Evolutionary conservation across 2,797 vertebrate species (phyloP).

Genomic region (Mormyrops attenuatus): DNA sequence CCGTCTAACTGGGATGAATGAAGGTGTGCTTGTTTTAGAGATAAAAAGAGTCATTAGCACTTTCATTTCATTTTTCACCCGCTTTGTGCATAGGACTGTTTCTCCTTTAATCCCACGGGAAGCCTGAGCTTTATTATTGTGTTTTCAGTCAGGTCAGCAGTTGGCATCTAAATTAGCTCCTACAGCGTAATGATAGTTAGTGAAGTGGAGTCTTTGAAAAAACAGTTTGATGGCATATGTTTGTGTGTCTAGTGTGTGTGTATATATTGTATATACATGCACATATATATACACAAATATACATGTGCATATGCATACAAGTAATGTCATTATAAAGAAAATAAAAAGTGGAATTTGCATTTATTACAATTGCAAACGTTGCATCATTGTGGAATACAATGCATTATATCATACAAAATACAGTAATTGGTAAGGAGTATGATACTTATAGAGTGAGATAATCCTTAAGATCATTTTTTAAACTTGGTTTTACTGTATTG

Average conservation of each 20-base stretch:
- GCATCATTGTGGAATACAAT: neutral
- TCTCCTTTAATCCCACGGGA: slow-evolving; percentile 24
- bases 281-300: neutral
- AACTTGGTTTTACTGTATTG: neutral
- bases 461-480: neutral
- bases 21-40: slow-evolving; percentile 39
- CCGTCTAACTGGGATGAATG: slow-evolving; percentile 46
- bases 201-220: neutral
- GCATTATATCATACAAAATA: neutral
- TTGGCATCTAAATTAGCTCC: slow-evolving; percentile 25
- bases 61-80: slow-evolving; percentile 33
- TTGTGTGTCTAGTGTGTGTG: neutral
- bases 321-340: neutral
- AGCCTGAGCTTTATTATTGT: slow-evolving; percentile 17
- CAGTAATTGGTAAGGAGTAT: neutral
- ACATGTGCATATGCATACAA: neutral
- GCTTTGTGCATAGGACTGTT: slow-evolving; percentile 16
- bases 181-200: neutral
- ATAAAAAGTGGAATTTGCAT: neutral
- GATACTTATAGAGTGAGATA: neutral
- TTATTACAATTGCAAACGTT: neutral
- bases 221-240: neutral
- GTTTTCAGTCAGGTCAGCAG: slow-evolving; percentile 26
- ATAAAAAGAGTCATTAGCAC: slow-evolving; percentile 46
- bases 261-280: neutral